A percentile compares a stretch with the other conserved stretches of the same genome.
phyloP scores from a whole-genome alignment of 2,888 invertebrate genomes.

The Pogonocherus hispidulus region DNA sequence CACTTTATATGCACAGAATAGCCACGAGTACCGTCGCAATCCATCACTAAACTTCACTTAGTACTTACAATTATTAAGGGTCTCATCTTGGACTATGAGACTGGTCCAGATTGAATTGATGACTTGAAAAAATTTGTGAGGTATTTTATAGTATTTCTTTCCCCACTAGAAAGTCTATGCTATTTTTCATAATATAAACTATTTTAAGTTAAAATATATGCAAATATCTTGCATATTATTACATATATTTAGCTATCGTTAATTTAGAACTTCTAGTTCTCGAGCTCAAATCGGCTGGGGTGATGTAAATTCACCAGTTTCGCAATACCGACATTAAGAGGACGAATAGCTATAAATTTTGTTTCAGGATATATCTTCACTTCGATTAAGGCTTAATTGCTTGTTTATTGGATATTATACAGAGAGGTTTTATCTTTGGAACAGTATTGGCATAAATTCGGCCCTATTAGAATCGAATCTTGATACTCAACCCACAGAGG shows the following conservation, averaged over 20 bases:
- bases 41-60: conserved; percentile 18
- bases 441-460: too few species aligned
- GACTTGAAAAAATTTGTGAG: background rate
- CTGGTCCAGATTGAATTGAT: conserved; percentile 17
- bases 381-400: background rate
- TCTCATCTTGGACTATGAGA: conserved; percentile 55
- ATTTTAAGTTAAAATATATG: conserved; percentile 25
- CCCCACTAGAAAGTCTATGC: conserved; percentile 27
- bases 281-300: background rate
- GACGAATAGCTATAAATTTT: conserved; percentile 8
- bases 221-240: conserved; percentile 24
- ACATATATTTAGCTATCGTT: conserved; percentile 12
- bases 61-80: conserved; percentile 62
- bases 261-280: conserved; percentile 16
- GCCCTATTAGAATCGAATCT: too few species aligned
- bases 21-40: background rate
- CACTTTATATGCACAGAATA: background rate
- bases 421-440: too few species aligned
- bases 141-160: conserved; percentile 27
- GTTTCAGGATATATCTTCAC: background rate
- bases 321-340: conserved; percentile 2
- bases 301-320: conserved; percentile 19
- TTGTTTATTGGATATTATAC: background rate
- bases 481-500: too few species aligned
- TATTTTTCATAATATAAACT: conserved; percentile 25